Base-by-base conservation (phyloP, 2,113 vertebrate genomes). In the Phyllostomus discolor region DNA sequence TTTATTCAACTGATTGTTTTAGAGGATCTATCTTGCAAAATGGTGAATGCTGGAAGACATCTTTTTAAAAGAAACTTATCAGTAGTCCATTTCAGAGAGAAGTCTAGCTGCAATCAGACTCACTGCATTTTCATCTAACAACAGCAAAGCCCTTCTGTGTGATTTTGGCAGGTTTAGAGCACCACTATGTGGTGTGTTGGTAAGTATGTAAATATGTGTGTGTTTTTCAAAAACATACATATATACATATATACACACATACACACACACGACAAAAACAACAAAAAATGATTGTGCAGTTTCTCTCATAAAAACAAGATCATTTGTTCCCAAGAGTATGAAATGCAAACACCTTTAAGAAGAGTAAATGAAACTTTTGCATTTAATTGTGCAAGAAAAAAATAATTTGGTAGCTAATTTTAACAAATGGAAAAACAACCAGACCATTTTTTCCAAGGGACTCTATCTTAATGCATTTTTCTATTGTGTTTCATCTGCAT, bases 151-250 rank as follows among this genome's bases (percentile, higher is more conserved):
- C 89, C 69, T 31, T 91, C 10, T 62, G 50, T 80, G 33, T 10
- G 79, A 66, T 80, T 98, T 96, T 16, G 80, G 93, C 95, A 97
- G 96, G 98, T 98, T 98, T 98, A 98, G 97, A 99, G 98, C 98
- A 98, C 98, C 98, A 98, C 98, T 98, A 66, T 98, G 98, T 99
- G 98, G 98, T 82, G 17, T 86, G 20, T 96, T 84, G 16, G 95
- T 97, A 97, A 81, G 79, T 80, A 76, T 92, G 59, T 88, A 73
- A 96, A 88, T 86, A 46, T 35, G 20, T 79, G 24, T n/a, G 73
- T 75, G 11, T 80, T 90, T 91, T 78, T 78, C 16, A 73, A 17
- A 72, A 62, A 50, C 50, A 26, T 16, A 62, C 59, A 62, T 28
- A 62, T 62, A 11, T 28, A 62, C 24, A 62, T 62, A 62, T 7